Conservation (phyloP, 2,797 vertebrate species). For the Stomatorhinus walkeri region DNA sequence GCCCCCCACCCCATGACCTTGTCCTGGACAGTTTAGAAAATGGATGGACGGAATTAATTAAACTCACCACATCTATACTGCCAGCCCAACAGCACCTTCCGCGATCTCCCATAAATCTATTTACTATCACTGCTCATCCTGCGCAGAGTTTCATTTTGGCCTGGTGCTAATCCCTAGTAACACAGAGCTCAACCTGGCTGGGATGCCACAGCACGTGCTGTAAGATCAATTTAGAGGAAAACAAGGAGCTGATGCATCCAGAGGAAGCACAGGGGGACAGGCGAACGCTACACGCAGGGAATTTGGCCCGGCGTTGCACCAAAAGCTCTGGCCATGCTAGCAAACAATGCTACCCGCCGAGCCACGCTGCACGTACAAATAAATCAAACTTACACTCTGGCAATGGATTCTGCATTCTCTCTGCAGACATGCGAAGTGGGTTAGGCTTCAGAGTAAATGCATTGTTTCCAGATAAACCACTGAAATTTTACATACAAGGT, state of each 20-base stretch:
- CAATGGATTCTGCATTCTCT: neutral
- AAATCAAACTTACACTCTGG: neutral
- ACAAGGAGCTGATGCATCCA: neutral
- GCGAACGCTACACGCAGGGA: neutral
- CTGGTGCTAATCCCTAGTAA: neutral
- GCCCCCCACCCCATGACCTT: neutral
- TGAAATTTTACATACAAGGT: neutral
- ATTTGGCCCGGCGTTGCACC: neutral
- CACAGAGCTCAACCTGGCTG: neutral
- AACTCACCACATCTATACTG: neutral
- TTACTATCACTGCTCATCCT: neutral
- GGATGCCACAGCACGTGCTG: neutral
- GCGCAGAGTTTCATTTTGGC: neutral
- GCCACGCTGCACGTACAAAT: neutral
- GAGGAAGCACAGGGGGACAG: neutral
- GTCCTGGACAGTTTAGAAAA: neutral
- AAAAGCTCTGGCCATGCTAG: neutral
- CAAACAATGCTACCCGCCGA: neutral
- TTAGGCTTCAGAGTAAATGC: neutral
- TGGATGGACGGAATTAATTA: neutral
- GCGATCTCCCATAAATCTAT: neutral
- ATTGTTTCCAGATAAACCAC: neutral
- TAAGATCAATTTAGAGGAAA: neutral
- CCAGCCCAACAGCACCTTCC: neutral
- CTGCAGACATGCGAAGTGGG: neutral